These are phyloP conservation scores for Ectemnius cavifrons DNA, from an alignment of 2,888 invertebrate species.

Conservation along the genomic window DNA sequence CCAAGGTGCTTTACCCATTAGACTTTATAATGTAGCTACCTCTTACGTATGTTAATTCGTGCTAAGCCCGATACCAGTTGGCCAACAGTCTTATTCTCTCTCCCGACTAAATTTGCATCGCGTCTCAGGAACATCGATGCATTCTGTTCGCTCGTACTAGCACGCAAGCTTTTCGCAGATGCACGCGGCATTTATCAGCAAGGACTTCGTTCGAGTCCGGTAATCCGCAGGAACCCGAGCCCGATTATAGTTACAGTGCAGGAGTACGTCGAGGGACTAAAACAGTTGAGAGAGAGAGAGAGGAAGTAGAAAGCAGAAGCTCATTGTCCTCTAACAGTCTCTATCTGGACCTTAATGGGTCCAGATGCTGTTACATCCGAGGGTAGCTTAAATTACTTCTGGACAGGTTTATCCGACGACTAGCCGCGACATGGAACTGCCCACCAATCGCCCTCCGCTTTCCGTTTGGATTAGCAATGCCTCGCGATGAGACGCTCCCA, in stretches of 20 bases:
- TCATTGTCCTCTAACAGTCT: conserved; percentile 52
- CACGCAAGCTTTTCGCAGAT: conserved; percentile 6
- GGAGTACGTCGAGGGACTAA: neutral
- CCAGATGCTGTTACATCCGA: conserved; percentile 59
- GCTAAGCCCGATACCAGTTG: conserved; percentile 61
- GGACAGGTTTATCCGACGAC: conserved; percentile 61
- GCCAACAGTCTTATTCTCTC: conserved; percentile 12
- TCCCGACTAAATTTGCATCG: conserved; percentile 51
- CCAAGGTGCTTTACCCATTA: conserved; percentile 58
- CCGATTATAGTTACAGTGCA: conserved; percentile 49
- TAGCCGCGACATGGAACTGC: conserved; percentile 58
- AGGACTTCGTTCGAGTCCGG: neutral
- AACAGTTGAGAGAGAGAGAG: conserved; percentile 6
- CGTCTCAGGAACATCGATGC: conserved; percentile 42
- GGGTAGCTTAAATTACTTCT: conserved; percentile 61
- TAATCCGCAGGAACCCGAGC: conserved; percentile 10
- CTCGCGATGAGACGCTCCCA: conserved; percentile 48
- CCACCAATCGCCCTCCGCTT: conserved; percentile 53
- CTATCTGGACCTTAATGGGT: conserved; percentile 59
- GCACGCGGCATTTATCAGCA: conserved; percentile 3
- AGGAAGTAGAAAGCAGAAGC: conserved; percentile 11
- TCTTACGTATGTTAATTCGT: conserved; percentile 69
- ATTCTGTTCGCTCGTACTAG: conserved; percentile 10
- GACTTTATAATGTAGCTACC: conserved; percentile 67
- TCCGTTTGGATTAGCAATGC: conserved; percentile 57